A percentile compares a stretch with the other conserved stretches of the same genome.
phyloP scores from a whole-genome alignment of 2,888 invertebrate species.

The Lottia gigantea region DNA sequence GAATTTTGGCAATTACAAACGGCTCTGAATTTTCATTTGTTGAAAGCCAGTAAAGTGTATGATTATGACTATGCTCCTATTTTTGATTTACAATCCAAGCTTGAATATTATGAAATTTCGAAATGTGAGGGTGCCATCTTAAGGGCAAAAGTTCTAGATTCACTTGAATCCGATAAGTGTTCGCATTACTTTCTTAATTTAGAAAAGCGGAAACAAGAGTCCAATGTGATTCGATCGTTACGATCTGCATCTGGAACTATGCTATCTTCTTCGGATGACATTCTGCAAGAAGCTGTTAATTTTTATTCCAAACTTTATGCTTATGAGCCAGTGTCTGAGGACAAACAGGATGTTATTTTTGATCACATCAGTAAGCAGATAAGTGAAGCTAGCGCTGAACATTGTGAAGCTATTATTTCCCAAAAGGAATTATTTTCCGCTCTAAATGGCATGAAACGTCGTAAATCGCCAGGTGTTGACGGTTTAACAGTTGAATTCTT shows the following conservation, averaged over 20 bases:
- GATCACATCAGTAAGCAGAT: not conserved
- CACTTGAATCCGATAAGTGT: not conserved
- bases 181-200: not conserved
- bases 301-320: not conserved
- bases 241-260: not conserved
- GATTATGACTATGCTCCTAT: not conserved
- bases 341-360: not conserved
- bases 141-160: not conserved
- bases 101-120: not conserved
- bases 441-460: constrained; percentile 25
- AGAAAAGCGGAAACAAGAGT: not conserved
- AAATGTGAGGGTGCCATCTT: not conserved
- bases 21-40: not conserved
- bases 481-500: constrained; percentile 37
- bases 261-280: not conserved
- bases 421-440: constrained; percentile 14
- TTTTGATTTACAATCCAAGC: not conserved
- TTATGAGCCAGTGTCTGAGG: not conserved
- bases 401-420: constrained; percentile 4
- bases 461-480: constrained; percentile 35
- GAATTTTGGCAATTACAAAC: not conserved
- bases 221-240: not conserved
- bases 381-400: not conserved
- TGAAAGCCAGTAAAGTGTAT: not conserved
- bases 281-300: not conserved